Evolutionary conservation across 2,888 invertebrate species (phyloP).

Genomic region (Xanthostigma xanthostigma): DNA sequence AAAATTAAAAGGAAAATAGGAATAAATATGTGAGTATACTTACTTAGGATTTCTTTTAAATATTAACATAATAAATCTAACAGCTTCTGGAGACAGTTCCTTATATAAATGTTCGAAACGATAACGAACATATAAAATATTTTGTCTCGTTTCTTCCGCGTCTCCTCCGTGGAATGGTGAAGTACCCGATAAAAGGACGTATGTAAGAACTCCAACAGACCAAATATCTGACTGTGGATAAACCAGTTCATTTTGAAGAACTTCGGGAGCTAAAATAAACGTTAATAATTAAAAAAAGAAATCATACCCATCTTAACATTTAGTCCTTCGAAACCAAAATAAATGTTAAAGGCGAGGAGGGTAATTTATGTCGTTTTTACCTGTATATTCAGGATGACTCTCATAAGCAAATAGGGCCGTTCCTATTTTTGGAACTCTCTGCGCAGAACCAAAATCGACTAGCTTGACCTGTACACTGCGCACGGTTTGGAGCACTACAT

Average conservation of each 20-base stretch:
- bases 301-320: too few relatives aligned
- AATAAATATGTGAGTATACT: constrained; percentile 19
- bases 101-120: constrained; percentile 88
- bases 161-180: constrained; percentile 79
- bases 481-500: constrained; percentile 80
- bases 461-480: constrained; percentile 77
- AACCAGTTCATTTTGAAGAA: constrained; percentile 72
- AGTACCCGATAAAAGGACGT: constrained; percentile 81
- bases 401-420: constrained; percentile 49
- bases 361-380: constrained; percentile 23
- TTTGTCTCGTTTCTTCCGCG: constrained; percentile 74
- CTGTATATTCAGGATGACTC: constrained; percentile 57
- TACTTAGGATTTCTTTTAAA: constrained; percentile 89
- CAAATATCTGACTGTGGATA: constrained; percentile 89
- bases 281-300: neutral
- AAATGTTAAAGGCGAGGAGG: too few relatives aligned
- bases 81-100: constrained; percentile 85
- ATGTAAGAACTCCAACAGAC: constrained; percentile 85
- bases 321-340: too few relatives aligned
- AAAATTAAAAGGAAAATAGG: neutral
- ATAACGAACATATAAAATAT: constrained; percentile 82
- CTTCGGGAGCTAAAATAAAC: constrained; percentile 60
- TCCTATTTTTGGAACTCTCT: constrained; percentile 66
- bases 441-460: constrained; percentile 82
- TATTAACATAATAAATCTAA: constrained; percentile 86